phyloP scores from a whole-genome alignment of 2,797 vertebrate species.

The Coluber constrictor region DNA sequence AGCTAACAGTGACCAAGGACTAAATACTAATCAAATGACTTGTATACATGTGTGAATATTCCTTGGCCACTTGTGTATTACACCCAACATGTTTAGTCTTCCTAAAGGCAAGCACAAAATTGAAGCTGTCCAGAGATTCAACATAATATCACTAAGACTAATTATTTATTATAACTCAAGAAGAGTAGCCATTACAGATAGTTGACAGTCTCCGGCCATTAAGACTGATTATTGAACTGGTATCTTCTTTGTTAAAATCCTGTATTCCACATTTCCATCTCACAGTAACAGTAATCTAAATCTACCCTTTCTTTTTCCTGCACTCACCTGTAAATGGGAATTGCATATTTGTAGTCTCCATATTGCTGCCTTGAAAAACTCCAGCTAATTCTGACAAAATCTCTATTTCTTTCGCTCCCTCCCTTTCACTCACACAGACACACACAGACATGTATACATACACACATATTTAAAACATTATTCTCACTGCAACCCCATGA shows the following conservation, averaged over 20 bases:
- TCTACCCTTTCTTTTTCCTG: not conserved
- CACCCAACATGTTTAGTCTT: not conserved
- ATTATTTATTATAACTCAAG: not conserved
- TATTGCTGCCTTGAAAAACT: not conserved
- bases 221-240: not conserved
- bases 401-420: not conserved
- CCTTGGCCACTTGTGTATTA: not conserved
- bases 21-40: not conserved
- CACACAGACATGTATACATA: not conserved
- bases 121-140: not conserved
- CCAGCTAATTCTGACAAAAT: not conserved
- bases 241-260: not conserved
- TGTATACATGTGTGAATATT: not conserved
- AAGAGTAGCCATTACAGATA: not conserved
- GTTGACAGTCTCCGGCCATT: not conserved
- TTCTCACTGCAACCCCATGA: not conserved
- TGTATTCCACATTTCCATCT: not conserved
- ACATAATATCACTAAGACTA: not conserved
- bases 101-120: not conserved
- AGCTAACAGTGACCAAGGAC: not conserved
- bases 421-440: not conserved
- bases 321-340: not conserved
- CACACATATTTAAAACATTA: not conserved
- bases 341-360: not conserved
- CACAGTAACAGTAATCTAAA: not conserved